Evolutionary conservation across 1,140 invertebrate genomes (phyloP), one percentile per base, ranked within the genome.

Genomic region (Stegodyphus dumicola): DNA sequence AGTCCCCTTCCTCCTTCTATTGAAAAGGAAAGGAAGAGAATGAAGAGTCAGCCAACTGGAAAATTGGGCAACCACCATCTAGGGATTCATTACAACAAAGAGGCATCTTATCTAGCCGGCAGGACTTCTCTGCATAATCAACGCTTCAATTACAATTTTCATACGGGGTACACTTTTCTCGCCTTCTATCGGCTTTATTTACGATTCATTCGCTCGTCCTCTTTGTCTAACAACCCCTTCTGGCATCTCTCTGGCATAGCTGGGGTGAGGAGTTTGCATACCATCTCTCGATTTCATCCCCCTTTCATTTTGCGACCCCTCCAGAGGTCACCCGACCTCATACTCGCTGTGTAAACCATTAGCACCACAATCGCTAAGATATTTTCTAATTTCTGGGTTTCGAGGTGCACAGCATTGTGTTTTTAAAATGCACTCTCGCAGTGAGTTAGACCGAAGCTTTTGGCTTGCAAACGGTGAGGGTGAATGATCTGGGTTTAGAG

Each of bases 61-160:
- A 85, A 85, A 85, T 85, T 85, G 81, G 73, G 73, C 73, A 76
- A 11, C 79, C 79, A 74, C 56, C 54, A 74, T 65, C 79, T 56
- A 7, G 81, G 81, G 74, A 77, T 77, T 76, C 81, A 76, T 85
- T 70, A 17, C 71, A 85, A 76, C 81, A 74, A 81, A 74, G 52
- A 69, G 70, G 69, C 56, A 65, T 76, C 81, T 85, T 76, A 84
- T 84, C 81, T 66, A 56, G 10, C 56, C 65, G 17, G 54, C 79
- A 69, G 74, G 64, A 69, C 67, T 53, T 69, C 78, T 48, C 18
- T 71, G 56, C 70, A 76, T 85, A 85, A 85, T 85, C 81, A 85
- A 85, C 81, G 73, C 81, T 85, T 85, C 81, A 85, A 85, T 85
- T 85, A 85, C 81, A 77, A 85, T 77, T 85, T 85, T 85, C 81